Base-by-base conservation (phyloP, 2,113 vertebrate species). In the Struthio camelus region DNA sequence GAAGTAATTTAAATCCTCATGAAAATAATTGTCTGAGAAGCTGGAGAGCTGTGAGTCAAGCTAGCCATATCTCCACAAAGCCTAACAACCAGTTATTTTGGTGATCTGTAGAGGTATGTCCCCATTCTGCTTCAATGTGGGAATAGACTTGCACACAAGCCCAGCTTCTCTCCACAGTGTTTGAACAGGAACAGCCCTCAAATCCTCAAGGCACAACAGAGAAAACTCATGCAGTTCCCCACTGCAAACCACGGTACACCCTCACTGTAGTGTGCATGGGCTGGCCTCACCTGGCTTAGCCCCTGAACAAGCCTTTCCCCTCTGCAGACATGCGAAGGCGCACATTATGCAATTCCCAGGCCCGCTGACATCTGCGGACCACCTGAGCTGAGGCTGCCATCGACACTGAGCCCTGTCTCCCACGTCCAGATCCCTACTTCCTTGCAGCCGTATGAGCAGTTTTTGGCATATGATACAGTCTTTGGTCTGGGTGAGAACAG, bases 261-360 rank as follows among this genome's bases (percentile, higher is more conserved):
- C 38, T 40, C 44, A 27, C 14, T 3, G 17, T 53, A 38, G 28
- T 0, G 0, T 14, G 34, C 12, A 3, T 54, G 48, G 19, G 9
- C 56, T 59, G 56, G 32, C 56, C 56, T 58, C 56, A 58, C 28
- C 54, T 19, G 56, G 30, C 64, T 85, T 42, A 69, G 24, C 30
- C 36, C 0, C 0, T 46, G 36, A 17, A 62, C 0, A 0, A 88
- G 36, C n/a, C 42, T 50, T 42, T 48, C 34, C 59, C 27, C 53
- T 28, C 32, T 59, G 73, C 42, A 16, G 6, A 42, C 0, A 0
- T 11, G 13, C 0, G 1, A 51, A 42, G 56, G 30, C 19, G 32
- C 56, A 34, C 10, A 18, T 59, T 18, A 59, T 34, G 30, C 54
- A 56, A 32, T 42, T 56, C 25, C 7, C 5, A 36, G 62, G 46